Conservation (phyloP, 2,888 invertebrate genomes). For the Dicyrtomina minuta region DNA sequence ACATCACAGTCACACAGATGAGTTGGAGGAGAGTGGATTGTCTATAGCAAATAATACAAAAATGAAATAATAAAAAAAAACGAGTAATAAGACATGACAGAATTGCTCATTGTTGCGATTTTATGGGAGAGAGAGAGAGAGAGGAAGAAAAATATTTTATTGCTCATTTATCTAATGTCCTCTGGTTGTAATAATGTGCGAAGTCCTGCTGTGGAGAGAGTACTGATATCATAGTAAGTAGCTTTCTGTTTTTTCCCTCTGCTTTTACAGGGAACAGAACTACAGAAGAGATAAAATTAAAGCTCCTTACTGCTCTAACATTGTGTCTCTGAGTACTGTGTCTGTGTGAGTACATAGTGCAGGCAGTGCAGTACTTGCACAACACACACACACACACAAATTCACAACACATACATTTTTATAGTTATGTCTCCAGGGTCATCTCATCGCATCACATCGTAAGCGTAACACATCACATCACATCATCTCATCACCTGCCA, state of each 20-base stretch:
- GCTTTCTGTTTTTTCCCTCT: too few species aligned
- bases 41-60: background rate
- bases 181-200: background rate
- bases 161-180: slow-evolving; percentile 11
- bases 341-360: too few species aligned
- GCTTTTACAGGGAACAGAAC: background rate
- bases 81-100: background rate
- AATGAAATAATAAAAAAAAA: background rate
- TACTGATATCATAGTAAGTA: background rate
- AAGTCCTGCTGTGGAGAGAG: background rate
- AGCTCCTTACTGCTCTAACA: too few species aligned
- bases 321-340: too few species aligned
- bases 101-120: too few species aligned
- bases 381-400: too few species aligned
- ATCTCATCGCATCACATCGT: slow-evolving; percentile 5
- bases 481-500: slow-evolving; percentile 13
- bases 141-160: slow-evolving; percentile 3
- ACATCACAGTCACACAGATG: too few species aligned
- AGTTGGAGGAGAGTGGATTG: too few species aligned
- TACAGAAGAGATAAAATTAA: background rate
- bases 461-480: too few species aligned
- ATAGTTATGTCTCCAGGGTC: slow-evolving; percentile 17
- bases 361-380: too few species aligned
- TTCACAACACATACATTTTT: too few species aligned
- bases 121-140: too few species aligned